These are phyloP conservation scores for Montipora capricornis DNA, from an alignment of 64 coral and sea anemone species.

Conservation along the genomic window DNA sequence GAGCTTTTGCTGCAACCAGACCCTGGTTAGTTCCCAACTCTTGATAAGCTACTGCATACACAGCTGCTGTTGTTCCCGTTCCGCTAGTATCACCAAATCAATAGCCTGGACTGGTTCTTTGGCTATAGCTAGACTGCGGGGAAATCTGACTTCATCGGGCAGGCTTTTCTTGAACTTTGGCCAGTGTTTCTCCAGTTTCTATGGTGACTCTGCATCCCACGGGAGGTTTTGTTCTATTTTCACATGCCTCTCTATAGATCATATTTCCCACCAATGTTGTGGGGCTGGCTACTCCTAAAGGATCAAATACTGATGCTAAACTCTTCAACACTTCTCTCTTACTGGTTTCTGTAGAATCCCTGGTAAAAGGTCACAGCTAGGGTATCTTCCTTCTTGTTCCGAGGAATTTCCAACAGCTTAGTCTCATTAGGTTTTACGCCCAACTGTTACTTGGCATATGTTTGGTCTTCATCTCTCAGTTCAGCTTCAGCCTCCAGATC, in stretches of 20 bases:
- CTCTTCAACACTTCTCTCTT: slow-evolving; percentile 31
- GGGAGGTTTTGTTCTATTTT: neutral
- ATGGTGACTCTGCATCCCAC: slow-evolving; percentile 6
- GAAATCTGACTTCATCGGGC: slow-evolving; percentile 23
- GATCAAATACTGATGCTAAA: slow-evolving; percentile 32
- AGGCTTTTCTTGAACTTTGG: neutral
- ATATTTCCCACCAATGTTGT: slow-evolving; percentile 1
- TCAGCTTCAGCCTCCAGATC: neutral
- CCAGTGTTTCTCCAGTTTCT: neutral
- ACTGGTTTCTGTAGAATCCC: slow-evolving; percentile 1
- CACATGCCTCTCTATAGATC: slow-evolving; percentile 39
- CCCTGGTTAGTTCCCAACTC: slow-evolving; percentile 14
- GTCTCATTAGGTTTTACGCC: slow-evolving; percentile 55
- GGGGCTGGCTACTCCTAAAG: slow-evolving; percentile 36
- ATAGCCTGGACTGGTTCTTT: slow-evolving; percentile 13
- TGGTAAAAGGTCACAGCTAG: slow-evolving; percentile 7
- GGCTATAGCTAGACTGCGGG: neutral
- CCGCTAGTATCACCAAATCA: slow-evolving; percentile 35
- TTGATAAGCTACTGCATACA: slow-evolving; percentile 53
- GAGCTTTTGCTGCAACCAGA: slow-evolving; percentile 17
- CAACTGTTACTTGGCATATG: slow-evolving; percentile 63
- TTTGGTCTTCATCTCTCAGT: slow-evolving; percentile 22
- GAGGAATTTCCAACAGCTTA: slow-evolving; percentile 38
- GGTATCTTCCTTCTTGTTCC: slow-evolving; percentile 56
- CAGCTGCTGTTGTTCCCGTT: slow-evolving; percentile 22